Evolutionary conservation across 1,140 invertebrate species (phyloP), one percentile per base, ranked within the genome.

Genomic region (Tetraneura akinire): DNA sequence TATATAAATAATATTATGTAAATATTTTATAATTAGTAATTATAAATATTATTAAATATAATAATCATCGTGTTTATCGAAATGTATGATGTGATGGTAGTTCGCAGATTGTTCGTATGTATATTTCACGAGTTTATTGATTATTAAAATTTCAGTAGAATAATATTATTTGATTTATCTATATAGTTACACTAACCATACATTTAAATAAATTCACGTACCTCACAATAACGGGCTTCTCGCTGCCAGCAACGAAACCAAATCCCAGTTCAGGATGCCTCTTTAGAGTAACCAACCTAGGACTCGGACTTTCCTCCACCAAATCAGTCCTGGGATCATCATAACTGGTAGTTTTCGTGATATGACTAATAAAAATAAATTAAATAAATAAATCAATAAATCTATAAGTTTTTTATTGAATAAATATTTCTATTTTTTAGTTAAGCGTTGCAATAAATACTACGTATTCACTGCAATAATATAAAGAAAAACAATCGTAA

Each of bases 231-330:
- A 96, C 94, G 0, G 96, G 95, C 82, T 91, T 91, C 85, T 97
- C 94, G 51, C 93, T 95, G 1, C 95, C 95, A 2, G 95, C 95
- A 1, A 97, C 95, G 85, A 97, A 97, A 1, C 96, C 96, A 85
- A 96, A 97, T 0, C 95, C 95, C 53, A 95, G 88, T 51, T 92
- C 90, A 0, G 91, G 87, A 83, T 91, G 91, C 64, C 94, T 86
- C 71, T 89, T 87, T 45, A 97, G 87, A 68, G 89, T 88, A 9
- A 96, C 92, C 18, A 90, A 88, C 5, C 94, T 85, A 0, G 94
- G 94, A 81, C 92, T 90, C 0, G 94, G 93, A 0, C 90, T 89
- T 5, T 90, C 89, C 82, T 89, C 89, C 73, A 89, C 88, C 89
- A 83, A 89, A 86, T 90, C 90, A 73, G 89, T 87, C 76, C 90